phyloP scores from a whole-genome alignment of 2,113 vertebrate species.

The Natator depressus region DNA sequence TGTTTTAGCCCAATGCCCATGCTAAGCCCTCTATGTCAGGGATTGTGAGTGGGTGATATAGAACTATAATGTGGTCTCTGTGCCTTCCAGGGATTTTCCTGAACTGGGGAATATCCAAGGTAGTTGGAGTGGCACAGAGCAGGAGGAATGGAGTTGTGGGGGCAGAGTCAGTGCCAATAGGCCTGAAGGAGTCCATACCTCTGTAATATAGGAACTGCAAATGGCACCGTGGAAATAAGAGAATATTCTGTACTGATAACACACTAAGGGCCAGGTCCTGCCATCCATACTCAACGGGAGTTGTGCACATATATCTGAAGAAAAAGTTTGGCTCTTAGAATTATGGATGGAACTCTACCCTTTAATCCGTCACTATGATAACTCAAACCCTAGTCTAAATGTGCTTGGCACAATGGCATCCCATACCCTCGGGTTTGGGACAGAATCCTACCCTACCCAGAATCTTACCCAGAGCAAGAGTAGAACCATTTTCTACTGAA shows the following conservation, averaged over 20 bases:
- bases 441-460: neutral
- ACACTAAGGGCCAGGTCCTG: neutral
- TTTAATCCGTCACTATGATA: neutral
- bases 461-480: neutral
- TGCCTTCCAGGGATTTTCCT: neutral
- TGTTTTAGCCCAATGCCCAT: rapidly evolving
- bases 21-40: neutral
- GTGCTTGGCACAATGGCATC: neutral
- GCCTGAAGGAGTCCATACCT: neutral
- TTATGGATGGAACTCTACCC: neutral
- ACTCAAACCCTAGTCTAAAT: neutral
- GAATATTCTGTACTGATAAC: neutral
- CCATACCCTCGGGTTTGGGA: neutral
- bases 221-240: neutral
- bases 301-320: too few relatives aligned
- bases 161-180: neutral
- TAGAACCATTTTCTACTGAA: neutral
- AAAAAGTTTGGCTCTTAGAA: neutral
- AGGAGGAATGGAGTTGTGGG: neutral
- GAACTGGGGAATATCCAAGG: neutral
- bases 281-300: neutral
- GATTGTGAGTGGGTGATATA: rapidly evolving
- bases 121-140: neutral
- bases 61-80: neutral
- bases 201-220: neutral